Evolutionary conservation across 2,888 invertebrate species (phyloP), one percentile per base, ranked within the genome.

Genomic region (Octodonta nipae): DNA sequence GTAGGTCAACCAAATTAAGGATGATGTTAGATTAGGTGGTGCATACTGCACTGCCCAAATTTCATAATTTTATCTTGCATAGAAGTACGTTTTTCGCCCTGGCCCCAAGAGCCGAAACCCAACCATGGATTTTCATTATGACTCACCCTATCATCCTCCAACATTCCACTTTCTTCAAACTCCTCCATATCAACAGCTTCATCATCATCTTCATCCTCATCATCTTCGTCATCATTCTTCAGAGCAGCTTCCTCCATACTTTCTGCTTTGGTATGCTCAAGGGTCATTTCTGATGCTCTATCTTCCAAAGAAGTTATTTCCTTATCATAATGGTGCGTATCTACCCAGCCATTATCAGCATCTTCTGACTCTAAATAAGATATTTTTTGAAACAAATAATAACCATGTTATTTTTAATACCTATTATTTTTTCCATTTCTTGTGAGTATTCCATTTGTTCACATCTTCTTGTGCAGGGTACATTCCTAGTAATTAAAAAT

Each of bases 101-200:
- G n/a, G n/a, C n/a, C n/a, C n/a, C n/a, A n/a, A n/a, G n/a, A n/a
- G n/a, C n/a, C n/a, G n/a, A n/a, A n/a, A n/a, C n/a, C n/a, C n/a
- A n/a, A n/a, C n/a, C 3, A 34, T 7, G 28, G 29, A 7, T 8
- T n/a, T n/a, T n/a, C n/a, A n/a, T n/a, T n/a, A n/a, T n/a, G n/a
- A n/a, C n/a, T n/a, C 60, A 84, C 85, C 47, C 81, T 80, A 59
- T 91, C 92, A 35, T 87, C 83, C 54, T 95, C 93, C 25, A 93
- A 64, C 67, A 91, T 75, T n/a, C 92, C 93, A 45, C 86, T 87
- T 56, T 92, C 87, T 63, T 92, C 89, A 67, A 92, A 95, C 49
- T 83, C 88, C 58, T 96, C 96, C 95, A 98, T 95, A 63, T 98
- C 96, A 43, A 81, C 79, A 0, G 92, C 86, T 55, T 89, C 91